Percentiles rank a stretch among this genome's conserved stretches.
Evolutionary conservation across 2,888 invertebrate genomes (phyloP).

Genomic region (Trissonchulus sp.): DNA sequence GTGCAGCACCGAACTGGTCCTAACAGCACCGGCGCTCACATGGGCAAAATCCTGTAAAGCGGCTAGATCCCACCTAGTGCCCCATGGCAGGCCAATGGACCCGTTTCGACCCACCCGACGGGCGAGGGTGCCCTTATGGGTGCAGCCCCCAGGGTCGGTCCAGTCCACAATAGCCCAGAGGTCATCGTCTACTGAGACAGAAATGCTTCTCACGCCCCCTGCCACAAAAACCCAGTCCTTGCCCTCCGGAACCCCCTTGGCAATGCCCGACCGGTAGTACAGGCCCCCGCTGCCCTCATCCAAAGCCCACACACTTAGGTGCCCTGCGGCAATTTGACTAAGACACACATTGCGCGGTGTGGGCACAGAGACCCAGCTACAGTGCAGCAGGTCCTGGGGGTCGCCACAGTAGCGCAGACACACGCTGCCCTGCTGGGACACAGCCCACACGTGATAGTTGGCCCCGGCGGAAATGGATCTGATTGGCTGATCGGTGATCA

Average conservation of each 20-base stretch:
- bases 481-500: neutral
- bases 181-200: neutral
- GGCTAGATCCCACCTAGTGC: constrained; percentile 16
- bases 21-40: neutral
- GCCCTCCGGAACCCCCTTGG: neutral
- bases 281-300: neutral
- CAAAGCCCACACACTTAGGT: neutral
- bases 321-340: neutral
- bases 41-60: neutral
- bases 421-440: neutral
- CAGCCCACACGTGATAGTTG: neutral
- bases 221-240: neutral
- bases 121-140: neutral
- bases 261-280: neutral
- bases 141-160: neutral
- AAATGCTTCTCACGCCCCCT: neutral
- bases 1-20: neutral
- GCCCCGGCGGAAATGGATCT: neutral
- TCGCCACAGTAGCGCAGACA: neutral
- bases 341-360: neutral
- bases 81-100: constrained; percentile 3
- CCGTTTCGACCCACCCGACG: constrained; percentile 14
- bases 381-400: neutral
- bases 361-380: neutral
- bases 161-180: neutral